Base-by-base conservation (phyloP, 2,113 vertebrate genomes). In the Rhizomys pruinosus region DNA sequence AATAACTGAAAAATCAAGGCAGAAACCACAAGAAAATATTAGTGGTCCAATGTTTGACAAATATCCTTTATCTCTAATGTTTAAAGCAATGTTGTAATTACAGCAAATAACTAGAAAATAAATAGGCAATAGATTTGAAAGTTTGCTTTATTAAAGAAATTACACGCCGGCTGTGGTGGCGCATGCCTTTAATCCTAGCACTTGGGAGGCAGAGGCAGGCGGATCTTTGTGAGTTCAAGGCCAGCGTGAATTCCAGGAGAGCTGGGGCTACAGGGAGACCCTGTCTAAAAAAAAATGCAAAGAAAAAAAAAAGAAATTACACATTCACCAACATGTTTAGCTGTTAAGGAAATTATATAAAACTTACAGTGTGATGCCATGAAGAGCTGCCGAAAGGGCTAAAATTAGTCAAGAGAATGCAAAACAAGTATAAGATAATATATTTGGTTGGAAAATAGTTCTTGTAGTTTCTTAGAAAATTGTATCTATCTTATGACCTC, bases 41-140 rank as follows among this genome's bases (percentile, higher is more conserved):
- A 84, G 59, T 66, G 77, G 69, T 42, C 64, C 59, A 87, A 15
- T 69, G 22, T 69, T 23, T 95, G 57, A 81, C 69, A 90, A 72
- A 77, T 32, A 16, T 11, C 17, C 47, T 69, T 0, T 55, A 55
- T 74, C 32, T 6, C 47, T 52, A 52, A 52, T 92, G 61, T 72
- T 77, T 66, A 72, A 81, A 80, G 44, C 89, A 68, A 66, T 34
- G 16, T 81, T 63, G 73, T 13, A 88, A n/a, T 8, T 13, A 77
- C 17, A 81, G 2, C 32, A 55, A 81, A 34, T 42, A 78, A 39
- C 34, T 22, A 29, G 25, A 37, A 32, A 57, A 76, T 39, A n/a
- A 88, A 68, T 39, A 29, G 27, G n/a, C 52, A 64, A 63, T 76
- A n/a, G 68, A 80, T 47, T 91, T 20, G 47, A 44, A 80, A 77